Percentiles rank a stretch among this genome's conserved stretches.
Conservation (phyloP, 2,888 invertebrate genomes). For the Phyllotreta striolata region DNA sequence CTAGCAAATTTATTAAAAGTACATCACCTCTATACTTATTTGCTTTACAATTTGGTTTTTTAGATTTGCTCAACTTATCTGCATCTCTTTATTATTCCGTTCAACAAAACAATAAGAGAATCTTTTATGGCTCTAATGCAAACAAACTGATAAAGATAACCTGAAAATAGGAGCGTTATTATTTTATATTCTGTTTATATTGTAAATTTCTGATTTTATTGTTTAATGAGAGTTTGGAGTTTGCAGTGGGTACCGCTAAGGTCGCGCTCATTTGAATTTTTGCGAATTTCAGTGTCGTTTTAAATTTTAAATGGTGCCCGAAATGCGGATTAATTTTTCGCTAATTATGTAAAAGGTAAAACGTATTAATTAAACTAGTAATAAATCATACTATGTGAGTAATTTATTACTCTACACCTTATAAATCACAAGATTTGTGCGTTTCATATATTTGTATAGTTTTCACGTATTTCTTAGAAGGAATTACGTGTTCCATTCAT, state of each 20-base stretch:
- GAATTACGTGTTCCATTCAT: too few relatives aligned
- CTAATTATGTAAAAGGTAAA: too few relatives aligned
- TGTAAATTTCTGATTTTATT: conserved; percentile 15
- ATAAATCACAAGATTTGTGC: too few relatives aligned
- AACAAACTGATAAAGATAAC: conserved; percentile 36
- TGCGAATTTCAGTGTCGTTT: not conserved
- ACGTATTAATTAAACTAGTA: too few relatives aligned
- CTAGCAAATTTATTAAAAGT: too few relatives aligned
- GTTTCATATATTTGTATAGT: too few relatives aligned
- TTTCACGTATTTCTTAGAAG: too few relatives aligned
- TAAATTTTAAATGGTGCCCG: not conserved
- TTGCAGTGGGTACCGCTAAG: not conserved
- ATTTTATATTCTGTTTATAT: conserved; percentile 17
- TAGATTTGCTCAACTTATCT: conserved; percentile 23
- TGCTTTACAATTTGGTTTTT: conserved; percentile 20
- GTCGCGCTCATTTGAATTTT: not conserved
- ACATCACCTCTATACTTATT: not conserved
- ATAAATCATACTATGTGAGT: too few relatives aligned
- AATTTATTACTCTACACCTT: too few relatives aligned
- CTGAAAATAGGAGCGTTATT: conserved; percentile 11
- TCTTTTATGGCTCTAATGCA: conserved; percentile 26
- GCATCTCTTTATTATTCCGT: conserved; percentile 24
- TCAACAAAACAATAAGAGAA: conserved; percentile 30
- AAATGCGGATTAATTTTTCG: not conserved
- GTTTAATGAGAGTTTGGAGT: conserved; percentile 10